Base-by-base conservation (phyloP, 2,797 vertebrate species). In the Premnoplex brunnescens region DNA sequence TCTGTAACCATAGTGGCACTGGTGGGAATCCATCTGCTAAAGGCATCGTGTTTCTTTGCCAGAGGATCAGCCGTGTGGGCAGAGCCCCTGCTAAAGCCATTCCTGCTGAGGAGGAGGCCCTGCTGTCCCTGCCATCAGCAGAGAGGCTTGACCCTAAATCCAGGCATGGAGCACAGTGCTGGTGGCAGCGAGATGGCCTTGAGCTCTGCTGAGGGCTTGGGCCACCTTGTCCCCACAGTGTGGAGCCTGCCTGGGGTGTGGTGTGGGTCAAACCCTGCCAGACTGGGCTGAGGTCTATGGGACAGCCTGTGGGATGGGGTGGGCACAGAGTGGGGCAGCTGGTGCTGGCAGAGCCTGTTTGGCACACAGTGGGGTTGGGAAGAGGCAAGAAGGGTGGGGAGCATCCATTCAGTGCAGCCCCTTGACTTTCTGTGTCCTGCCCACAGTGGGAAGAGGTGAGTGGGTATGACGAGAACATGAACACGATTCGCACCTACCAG, bases 401-500 rank as follows among this genome's bases (percentile, higher is more conserved):
- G 3, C 12, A 4, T 3, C 15, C 0, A 0, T 46, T 32, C 1
- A 13, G 32, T 49, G 62, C 89, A 36, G n/a, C 34, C 34, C 14
- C 8, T 3, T 97, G 85, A 96, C 48, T 91, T 37, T 85, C 36
- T 94, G 62, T 96, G 80, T 97, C 63, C 74, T 49, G 62, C 88
- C 93, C 6, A 4, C 97, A 99, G 99, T 99, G 99, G 99, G 99
- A 99, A 97, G 99, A 99, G 95, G 99, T 99, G 93, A 99, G 99
- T 0, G 99, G 99, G 63, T 99, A 99, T 17, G 99, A 99, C 0
- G 99, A 99, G 97, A 98, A 99, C 97, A 99, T 99, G 99, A 99
- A 99, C 98, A 99, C 99, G 1, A 99, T 99, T 92, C 98, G 99
- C 63, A 99, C 99, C 5, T 99, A 99, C 97, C 99, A 99, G 97